Evolutionary conservation across 1,140 invertebrate species (phyloP).

Genomic region (Drosophila erecta): DNA sequence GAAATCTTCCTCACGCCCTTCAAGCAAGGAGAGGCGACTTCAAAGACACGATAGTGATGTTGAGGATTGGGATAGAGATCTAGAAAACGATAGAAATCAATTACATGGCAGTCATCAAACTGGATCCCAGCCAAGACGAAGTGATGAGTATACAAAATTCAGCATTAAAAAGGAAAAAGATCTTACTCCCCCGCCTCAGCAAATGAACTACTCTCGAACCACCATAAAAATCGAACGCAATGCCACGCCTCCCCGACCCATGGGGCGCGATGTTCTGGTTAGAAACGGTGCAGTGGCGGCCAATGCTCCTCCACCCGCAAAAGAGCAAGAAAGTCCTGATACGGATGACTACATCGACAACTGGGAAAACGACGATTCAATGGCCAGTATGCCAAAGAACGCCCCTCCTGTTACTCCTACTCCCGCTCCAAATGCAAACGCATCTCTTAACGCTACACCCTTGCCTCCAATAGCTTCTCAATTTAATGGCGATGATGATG

Average conservation of each 20-base stretch:
- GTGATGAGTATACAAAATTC: constrained; percentile 31
- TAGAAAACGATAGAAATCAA: not conserved
- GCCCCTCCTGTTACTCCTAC: constrained; percentile 3
- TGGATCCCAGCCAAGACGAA: not conserved
- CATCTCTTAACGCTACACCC: not conserved
- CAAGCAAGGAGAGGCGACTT: constrained; percentile 1
- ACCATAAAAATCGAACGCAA: constrained; percentile 57
- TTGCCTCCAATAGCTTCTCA: not conserved
- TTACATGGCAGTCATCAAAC: constrained; percentile 3
- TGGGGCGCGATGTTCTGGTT: constrained; percentile 28
- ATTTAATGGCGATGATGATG: constrained; percentile 56
- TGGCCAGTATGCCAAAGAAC: constrained; percentile 55
- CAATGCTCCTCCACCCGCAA: constrained; percentile 27
- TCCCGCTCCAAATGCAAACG: not conserved
- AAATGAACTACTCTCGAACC: constrained; percentile 7
- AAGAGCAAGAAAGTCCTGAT: constrained; percentile 68
- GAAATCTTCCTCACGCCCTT: not conserved
- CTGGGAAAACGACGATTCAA: constrained; percentile 80
- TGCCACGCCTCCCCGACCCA: constrained; percentile 38
- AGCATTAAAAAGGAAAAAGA: constrained; percentile 55
- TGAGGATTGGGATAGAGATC: constrained; percentile 18
- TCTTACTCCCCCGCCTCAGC: constrained; percentile 46
- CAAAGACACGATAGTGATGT: constrained; percentile 25
- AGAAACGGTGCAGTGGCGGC: constrained; percentile 45
- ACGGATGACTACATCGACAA: constrained; percentile 83